Conservation (phyloP, 2,888 invertebrate genomes). For the Polydrusus tereticollis region DNA sequence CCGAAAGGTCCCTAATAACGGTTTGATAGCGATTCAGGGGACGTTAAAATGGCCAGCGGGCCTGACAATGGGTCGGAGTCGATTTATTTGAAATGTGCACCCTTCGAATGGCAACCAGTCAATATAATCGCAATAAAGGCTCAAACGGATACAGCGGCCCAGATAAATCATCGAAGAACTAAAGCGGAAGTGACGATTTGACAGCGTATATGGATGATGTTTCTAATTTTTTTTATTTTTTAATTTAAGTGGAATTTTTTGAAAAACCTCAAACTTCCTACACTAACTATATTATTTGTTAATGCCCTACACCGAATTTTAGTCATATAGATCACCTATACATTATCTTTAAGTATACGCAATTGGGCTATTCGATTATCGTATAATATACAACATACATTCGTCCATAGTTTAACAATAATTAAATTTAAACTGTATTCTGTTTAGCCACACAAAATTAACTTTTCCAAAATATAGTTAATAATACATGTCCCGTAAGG, state of each 20-base stretch:
- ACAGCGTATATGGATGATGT: background rate
- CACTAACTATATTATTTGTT: too few relatives aligned
- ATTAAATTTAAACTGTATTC: conserved; percentile 40
- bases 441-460: conserved; percentile 29
- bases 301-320: too few relatives aligned
- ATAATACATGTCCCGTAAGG: conserved; percentile 43
- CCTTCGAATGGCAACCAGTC: conserved; percentile 67
- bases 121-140: conserved; percentile 68
- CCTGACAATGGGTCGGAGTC: conserved; percentile 67
- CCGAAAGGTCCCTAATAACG: background rate
- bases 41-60: conserved; percentile 65
- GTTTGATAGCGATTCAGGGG: conserved; percentile 64
- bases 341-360: too few relatives aligned
- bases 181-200: conserved; percentile 34
- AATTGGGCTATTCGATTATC: too few relatives aligned
- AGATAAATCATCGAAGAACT: conserved; percentile 45
- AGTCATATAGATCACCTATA: too few relatives aligned
- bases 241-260: too few relatives aligned
- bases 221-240: background rate
- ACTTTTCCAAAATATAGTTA: conserved; percentile 44
- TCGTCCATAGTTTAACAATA: conserved; percentile 21
- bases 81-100: conserved; percentile 67
- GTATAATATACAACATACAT: background rate
- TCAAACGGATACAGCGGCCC: conserved; percentile 42
- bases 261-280: too few relatives aligned